phyloP scores from a whole-genome alignment of 2,888 invertebrate species.

The Nudaria mundana region DNA sequence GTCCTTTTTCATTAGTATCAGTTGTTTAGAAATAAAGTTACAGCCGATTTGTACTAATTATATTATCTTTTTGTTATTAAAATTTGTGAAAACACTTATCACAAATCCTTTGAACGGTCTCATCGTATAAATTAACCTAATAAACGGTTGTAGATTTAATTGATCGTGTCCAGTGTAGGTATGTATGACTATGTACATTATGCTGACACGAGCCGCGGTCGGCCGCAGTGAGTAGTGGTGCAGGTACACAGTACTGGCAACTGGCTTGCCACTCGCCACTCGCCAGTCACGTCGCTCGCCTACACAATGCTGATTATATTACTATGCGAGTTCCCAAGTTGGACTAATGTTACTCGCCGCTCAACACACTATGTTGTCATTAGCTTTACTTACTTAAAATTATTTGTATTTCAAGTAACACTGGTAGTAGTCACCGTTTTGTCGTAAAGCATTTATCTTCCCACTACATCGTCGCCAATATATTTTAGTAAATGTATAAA shows the following conservation, averaged over 20 bases:
- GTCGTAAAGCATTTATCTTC: slow-evolving; percentile 67
- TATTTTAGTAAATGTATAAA: slow-evolving; percentile 56
- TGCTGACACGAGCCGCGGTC: slow-evolving; percentile 9
- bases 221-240: slow-evolving; percentile 3
- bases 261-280: slow-evolving; percentile 1
- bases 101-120: no score
- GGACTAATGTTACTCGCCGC: slow-evolving; percentile 51
- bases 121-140: slow-evolving; percentile 20
- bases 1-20: slow-evolving; percentile 16
- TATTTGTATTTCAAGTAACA: slow-evolving; percentile 20
- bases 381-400: slow-evolving; percentile 37
- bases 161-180: slow-evolving; percentile 12
- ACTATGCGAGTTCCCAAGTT: no score
- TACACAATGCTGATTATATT: slow-evolving; percentile 22
- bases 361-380: slow-evolving; percentile 48
- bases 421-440: slow-evolving; percentile 29
- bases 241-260: slow-evolving; percentile 6
- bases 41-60: slow-evolving; percentile 17
- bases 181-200: slow-evolving; percentile 11
- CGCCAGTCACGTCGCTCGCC: slow-evolving; percentile 21
- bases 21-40: slow-evolving; percentile 14
- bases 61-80: neutral
- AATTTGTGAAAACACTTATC: slow-evolving; percentile 16
- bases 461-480: slow-evolving; percentile 52
- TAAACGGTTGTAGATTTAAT: slow-evolving; percentile 11